phyloP scores from a whole-genome alignment of 2,888 invertebrate species.

The Incurvaria masculella region DNA sequence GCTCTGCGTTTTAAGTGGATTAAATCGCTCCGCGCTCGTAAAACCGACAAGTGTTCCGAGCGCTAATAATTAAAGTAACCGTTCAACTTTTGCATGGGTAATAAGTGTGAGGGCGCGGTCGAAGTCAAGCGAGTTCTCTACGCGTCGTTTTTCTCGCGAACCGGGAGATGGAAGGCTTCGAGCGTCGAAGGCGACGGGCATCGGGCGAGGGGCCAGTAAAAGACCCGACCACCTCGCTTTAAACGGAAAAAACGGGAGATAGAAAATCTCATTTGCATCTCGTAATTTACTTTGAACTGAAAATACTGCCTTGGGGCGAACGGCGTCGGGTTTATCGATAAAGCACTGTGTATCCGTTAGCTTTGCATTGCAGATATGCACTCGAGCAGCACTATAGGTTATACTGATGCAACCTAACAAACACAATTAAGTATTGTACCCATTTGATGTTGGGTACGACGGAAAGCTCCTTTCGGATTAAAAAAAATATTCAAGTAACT shows the following conservation, averaged over 20 bases:
- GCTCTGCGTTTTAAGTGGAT: conserved; percentile 59
- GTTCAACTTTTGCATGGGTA: conserved; percentile 57
- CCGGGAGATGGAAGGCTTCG: too few relatives aligned
- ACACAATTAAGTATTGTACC: too few relatives aligned
- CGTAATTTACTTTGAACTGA: background rate
- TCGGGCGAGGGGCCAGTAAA: too few relatives aligned
- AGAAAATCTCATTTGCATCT: background rate
- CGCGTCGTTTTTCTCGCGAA: background rate
- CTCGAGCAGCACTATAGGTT: too few relatives aligned
- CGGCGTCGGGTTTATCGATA: background rate
- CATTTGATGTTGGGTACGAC: too few relatives aligned
- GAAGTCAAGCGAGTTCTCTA: background rate
- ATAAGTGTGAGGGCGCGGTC: conserved; percentile 23
- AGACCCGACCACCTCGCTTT: too few relatives aligned
- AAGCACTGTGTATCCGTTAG: background rate
- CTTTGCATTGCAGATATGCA: background rate
- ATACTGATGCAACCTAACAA: too few relatives aligned
- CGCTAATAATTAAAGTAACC: conserved; percentile 54
- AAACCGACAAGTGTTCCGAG: conserved; percentile 53
- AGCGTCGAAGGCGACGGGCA: too few relatives aligned
- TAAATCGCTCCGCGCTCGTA: conserved; percentile 57
- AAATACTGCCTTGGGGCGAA: background rate
- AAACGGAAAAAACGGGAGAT: background rate
- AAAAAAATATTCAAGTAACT: too few relatives aligned
- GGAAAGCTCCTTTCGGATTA: too few relatives aligned